Base-by-base conservation (phyloP, 2,113 vertebrate genomes). In the Pterocles gutturalis region DNA sequence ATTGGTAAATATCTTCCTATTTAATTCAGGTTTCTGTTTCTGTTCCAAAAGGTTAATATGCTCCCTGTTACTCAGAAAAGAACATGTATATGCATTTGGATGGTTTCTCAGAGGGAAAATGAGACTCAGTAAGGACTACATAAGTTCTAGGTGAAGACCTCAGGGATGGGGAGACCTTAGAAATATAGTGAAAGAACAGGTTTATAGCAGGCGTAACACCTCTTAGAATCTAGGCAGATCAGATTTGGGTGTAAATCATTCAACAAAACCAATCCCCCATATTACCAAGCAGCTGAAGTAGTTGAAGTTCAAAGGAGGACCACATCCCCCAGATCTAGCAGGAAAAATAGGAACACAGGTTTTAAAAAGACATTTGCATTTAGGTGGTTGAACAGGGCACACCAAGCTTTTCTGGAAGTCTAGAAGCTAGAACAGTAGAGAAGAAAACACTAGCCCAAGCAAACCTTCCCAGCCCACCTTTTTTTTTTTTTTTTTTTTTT, bases 1-100 rank as follows among this genome's bases (percentile, higher is more conserved):
- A 86, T 61, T 89, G 83, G 51, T 89, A 95, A 90, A 82, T 83
- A 96, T 67, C 72, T 97, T 57, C 73, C 75, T 96, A 79, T 96
- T 97, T 96, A 94, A 79, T 96, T 96, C 77, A 82, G 61, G 48
- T 92, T 89, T 80, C 49, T 46, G 51, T 87, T 91, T 94, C 90
- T 94, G 48, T 66, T 95, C 96, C 87, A 89, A 83, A 96, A 97
- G 95, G 93, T 95, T 97, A 96, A 97, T 97, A 61, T 89, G 66
- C 22, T 96, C 66, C 72, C 58, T 95, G 58, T 81, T 90, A 95
- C 43, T 92, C 79, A 90, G 72, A 95, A 96, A 94, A 96, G 81
- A 94, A 51, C 14, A 78, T 13, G 11, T 43, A 21, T 61, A 55
- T 64, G 26, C 17, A 60, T 86, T 78, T 77, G 33, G 4, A 53